Base-by-base conservation (phyloP, 1,140 invertebrate species). In the Pogonus chalceus region DNA sequence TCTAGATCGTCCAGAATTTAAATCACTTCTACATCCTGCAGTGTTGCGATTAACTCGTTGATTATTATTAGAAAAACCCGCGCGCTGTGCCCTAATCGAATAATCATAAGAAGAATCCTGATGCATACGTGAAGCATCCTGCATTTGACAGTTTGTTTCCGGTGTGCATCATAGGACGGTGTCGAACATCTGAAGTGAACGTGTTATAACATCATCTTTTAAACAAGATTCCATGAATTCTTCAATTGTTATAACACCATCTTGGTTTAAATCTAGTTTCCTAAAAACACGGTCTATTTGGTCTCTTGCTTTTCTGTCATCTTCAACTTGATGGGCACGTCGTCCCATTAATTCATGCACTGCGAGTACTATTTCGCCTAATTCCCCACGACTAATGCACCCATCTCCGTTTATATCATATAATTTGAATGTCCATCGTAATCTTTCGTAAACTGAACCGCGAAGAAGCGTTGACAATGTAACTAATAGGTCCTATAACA, bases 331-430 rank as follows among this genome's bases (percentile, higher is more conserved):
- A 74, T 58, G 86, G 84, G 37, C 83, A 82, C 4, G 79, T 35
- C 84, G 71, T 0, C 88, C 90, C 80, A 93, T 87, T 57, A 97
- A 79, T 69, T 96, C 92, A 71, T 96, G 92, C 1, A 96, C 86
- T 2, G 93, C 90, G 2, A 84, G 80, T 1, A 96, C 88, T 9
- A 96, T 89, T 72, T 95, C 89, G 9, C 84, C 82, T 61, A 97
- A 77, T 70, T 96, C 92, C 20, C 87, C 79, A 60, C 88, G 82
- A 43, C 90, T 94, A 65, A 97, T 94, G 61, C 90, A 90, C 0
- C 93, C 94, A 65, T 96, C 93, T 0, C 92, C 91, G 67, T 96
- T 95, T 37, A 95, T 84, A 68, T 97, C 93, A 72, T 97, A 97
- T 21, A 97, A 72, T 62, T 90, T 88, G 74, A 96, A 97, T 14